Percentiles rank a stretch among this genome's conserved stretches.
Evolutionary conservation across 2,797 vertebrate genomes (phyloP).

Genomic region (Dicrostonyx torquatus): DNA sequence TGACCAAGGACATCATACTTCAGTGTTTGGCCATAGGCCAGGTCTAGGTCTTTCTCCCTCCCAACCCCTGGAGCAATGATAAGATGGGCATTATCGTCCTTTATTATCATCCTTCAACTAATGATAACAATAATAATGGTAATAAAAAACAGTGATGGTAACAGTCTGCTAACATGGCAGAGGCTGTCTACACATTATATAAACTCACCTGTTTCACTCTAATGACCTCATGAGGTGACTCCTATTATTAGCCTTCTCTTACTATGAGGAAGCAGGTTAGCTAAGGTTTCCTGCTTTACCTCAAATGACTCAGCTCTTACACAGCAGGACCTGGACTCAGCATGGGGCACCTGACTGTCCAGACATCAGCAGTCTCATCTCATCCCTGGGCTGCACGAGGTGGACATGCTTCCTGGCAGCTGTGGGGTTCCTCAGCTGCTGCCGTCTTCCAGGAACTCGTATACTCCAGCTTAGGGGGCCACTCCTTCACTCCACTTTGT

Average conservation of each 20-base stretch:
- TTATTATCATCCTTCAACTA: not conserved
- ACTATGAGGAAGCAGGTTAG: not conserved
- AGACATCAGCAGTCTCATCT: not conserved
- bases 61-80: not conserved
- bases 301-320: not conserved
- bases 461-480: not conserved
- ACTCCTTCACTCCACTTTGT: not conserved
- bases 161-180: not conserved
- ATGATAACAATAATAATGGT: too few relatives aligned
- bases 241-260: not conserved
- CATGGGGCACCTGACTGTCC: rapidly evolving
- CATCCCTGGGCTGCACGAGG: too few relatives aligned
- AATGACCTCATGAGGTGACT: not conserved
- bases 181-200: not conserved
- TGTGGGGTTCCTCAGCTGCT: not conserved
- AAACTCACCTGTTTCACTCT: not conserved
- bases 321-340: not conserved
- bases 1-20: not conserved
- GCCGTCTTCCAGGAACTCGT: not conserved
- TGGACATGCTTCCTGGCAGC: too few relatives aligned
- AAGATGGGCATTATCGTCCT: not conserved
- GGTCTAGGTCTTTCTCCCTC: not conserved
- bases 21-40: not conserved
- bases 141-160: not conserved
- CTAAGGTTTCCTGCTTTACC: not conserved